Evolutionary conservation across 2,113 vertebrate genomes (phyloP).

Genomic region (Emberiza fucata): DNA sequence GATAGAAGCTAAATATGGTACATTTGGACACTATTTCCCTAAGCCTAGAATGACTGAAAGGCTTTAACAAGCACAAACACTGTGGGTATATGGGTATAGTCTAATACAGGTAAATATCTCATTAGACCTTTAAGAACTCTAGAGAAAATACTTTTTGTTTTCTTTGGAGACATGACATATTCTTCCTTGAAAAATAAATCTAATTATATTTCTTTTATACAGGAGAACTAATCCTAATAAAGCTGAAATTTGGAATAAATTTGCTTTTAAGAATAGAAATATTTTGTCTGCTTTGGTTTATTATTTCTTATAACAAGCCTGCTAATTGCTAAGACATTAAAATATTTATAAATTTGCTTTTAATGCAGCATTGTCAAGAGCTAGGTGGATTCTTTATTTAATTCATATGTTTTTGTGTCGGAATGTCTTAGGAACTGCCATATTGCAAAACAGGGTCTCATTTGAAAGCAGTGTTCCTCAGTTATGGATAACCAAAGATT

Average conservation of each 20-base stretch:
- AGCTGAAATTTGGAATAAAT: slow-evolving; percentile 35
- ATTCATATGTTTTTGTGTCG: not conserved
- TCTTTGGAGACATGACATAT: not conserved
- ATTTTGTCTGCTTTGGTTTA: slow-evolving; percentile 19
- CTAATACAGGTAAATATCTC: slow-evolving; percentile 71
- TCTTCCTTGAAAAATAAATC: slow-evolving; percentile 39
- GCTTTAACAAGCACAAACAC: slow-evolving; percentile 77
- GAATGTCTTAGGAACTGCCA: slow-evolving; percentile 7
- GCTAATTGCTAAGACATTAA: slow-evolving; percentile 13
- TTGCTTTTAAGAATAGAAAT: slow-evolving; percentile 49
- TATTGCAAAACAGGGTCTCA: not conserved
- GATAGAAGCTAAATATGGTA: slow-evolving; percentile 85
- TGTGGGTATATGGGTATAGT: slow-evolving; percentile 66
- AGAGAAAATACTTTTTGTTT: not conserved
- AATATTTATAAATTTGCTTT: not conserved
- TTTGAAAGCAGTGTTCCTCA: not conserved
- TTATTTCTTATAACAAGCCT: slow-evolving; percentile 15
- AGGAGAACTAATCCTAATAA: not conserved
- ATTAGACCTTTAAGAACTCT: slow-evolving; percentile 54
- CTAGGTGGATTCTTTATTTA: not conserved
- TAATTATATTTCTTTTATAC: slow-evolving; percentile 53
- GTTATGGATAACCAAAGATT: not conserved
- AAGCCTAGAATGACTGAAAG: slow-evolving; percentile 78
- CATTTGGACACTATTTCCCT: slow-evolving; percentile 83
- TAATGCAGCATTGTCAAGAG: not conserved